Conservation (phyloP, 2,113 vertebrate species). For the Phainopepla nitens region DNA sequence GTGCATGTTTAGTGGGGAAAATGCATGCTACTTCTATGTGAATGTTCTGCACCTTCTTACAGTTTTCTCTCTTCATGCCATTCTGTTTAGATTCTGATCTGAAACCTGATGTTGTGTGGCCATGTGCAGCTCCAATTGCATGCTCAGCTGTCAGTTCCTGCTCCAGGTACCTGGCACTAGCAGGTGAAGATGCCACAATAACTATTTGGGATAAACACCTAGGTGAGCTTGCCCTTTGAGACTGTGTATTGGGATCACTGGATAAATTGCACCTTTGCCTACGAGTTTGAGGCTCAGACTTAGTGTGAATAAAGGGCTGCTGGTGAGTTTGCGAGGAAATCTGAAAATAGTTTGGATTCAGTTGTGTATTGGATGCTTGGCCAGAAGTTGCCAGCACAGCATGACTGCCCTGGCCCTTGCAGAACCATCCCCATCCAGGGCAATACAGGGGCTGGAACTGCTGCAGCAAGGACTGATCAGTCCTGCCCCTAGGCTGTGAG, state of each 20-base stretch:
- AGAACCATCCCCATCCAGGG: neutral
- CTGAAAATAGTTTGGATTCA: neutral
- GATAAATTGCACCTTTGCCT: neutral
- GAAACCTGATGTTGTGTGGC: conserved; percentile 80
- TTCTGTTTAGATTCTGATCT: conserved; percentile 65
- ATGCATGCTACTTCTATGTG: neutral
- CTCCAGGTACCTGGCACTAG: conserved; percentile 75
- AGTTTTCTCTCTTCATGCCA: neutral
- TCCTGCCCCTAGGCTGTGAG: neutral
- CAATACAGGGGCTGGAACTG: neutral
- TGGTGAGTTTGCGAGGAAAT: neutral
- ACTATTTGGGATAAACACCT: conserved; percentile 80
- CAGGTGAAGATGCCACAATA: conserved; percentile 74
- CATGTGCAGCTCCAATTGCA: conserved; percentile 78
- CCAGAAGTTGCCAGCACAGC: neutral
- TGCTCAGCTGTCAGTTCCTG: conserved; percentile 75
- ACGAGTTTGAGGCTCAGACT: neutral
- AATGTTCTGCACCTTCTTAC: neutral
- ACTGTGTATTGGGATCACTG: neutral
- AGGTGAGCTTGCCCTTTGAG: conserved; percentile 66
- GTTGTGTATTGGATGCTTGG: neutral
- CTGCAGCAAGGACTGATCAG: neutral
- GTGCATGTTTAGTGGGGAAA: neutral
- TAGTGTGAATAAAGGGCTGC: neutral
- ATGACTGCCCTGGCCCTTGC: neutral